Base-by-base conservation (phyloP, 2,797 vertebrate genomes). In the Phalloptychus januarius region DNA sequence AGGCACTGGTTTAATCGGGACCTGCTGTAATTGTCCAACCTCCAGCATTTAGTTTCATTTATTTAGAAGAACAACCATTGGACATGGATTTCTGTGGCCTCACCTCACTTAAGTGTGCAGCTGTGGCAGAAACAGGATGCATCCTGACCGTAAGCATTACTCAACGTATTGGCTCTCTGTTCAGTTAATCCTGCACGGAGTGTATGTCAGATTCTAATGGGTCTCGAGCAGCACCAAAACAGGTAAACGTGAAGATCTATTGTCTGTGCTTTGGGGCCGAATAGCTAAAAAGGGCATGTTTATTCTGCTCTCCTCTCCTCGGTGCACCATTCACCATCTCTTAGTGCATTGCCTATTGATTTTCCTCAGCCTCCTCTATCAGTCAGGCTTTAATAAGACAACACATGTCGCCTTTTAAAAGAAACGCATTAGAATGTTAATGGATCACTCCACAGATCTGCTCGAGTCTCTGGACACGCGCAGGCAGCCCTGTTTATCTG, bases 351-450 rank as follows among this genome's bases (percentile, higher is more conserved):
- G 85, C 89, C 83, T 94, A 95, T 94, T 86, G 93, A 94, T 94
- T 94, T 79, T 87, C 79, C 78, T 71, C 86, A 79, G 87, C 84
- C 78, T 46, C 85, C 86, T 89, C 92, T 86, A 93, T 94, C 92
- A 86, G 90, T 93, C 90, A 91, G 85, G 81, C 89, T 85, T 85
- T 94, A 94, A 94, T 92, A 93, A 92, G 92, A 94, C 93, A 94
- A 92, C 89, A 91, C 76, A 82, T 88, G 87, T 91, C 87, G 79
- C 86, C 83, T 91, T 44, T 92, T 88, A 85, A 93, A 93, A 92
- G 90, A 91, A 93, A 90, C 71, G 71, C 85, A 92, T 94, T 92
- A 93, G 88, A 92, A 93, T 93, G 89, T 87, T 93, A 93, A 94
- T 94, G 88, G 89, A 85, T 91, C 79, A 80, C 80, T 85, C 85